Percentiles rank a stretch among this genome's conserved stretches.
Conservation (phyloP, 2,797 vertebrate species). For the Danio aesculapii region DNA sequence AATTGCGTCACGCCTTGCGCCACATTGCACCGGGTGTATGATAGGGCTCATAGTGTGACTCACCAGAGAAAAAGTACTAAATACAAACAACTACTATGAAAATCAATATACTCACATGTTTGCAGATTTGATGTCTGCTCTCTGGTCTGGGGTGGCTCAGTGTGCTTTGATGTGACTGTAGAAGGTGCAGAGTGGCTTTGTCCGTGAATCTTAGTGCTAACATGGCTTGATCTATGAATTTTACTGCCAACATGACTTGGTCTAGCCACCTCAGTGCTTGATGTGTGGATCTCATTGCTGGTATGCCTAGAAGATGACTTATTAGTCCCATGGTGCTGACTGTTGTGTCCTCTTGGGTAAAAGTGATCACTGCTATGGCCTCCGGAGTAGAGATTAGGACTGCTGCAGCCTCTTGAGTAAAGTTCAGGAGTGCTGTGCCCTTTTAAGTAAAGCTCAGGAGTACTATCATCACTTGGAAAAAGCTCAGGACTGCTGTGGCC, state of each 20-base stretch:
- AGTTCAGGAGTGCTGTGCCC: not conserved
- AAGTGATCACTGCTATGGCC: not conserved
- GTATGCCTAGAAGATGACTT: not conserved
- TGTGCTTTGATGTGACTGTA: not conserved
- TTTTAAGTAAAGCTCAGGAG: not conserved
- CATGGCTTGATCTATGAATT: not conserved
- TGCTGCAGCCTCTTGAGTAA: not conserved
- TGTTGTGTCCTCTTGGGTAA: not conserved
- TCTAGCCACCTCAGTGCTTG: not conserved
- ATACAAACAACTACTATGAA: not conserved
- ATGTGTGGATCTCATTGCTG: conserved; percentile 12
- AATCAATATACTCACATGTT: not conserved
- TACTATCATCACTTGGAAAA: not conserved
- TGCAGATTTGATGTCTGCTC: conserved; percentile 9
- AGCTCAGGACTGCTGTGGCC: not conserved
- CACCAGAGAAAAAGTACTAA: not conserved
- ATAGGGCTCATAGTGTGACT: not conserved
- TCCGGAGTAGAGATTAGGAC: not conserved
- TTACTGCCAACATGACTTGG: not conserved
- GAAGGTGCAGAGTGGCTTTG: not conserved
- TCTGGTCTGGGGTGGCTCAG: conserved; percentile 7
- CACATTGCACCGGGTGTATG: no score
- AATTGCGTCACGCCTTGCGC: no score
- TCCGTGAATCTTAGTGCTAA: no score
- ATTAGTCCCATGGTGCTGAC: not conserved